Percentiles rank a stretch among this genome's conserved stretches.
Conservation (phyloP, 2,113 vertebrate species). For the Diphyllodes magnificus region DNA sequence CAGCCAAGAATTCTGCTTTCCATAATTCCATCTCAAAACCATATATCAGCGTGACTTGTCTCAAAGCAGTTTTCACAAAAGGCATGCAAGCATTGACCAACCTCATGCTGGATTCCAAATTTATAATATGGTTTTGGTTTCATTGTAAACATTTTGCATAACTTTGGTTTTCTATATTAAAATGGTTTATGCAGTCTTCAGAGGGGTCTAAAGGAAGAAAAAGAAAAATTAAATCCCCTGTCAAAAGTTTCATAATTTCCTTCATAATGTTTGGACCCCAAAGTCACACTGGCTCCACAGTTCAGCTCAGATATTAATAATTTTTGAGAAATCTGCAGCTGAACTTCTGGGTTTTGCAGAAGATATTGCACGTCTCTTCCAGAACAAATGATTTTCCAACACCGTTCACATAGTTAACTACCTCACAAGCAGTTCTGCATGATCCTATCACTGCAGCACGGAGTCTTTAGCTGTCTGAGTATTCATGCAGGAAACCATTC, state of each 20-base stretch:
- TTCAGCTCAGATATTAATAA: not conserved
- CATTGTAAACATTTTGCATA: not conserved
- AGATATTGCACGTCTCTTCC: not conserved
- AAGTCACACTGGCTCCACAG: not conserved
- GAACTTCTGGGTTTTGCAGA: not conserved
- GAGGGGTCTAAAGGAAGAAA: not conserved
- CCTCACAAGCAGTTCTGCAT: not conserved
- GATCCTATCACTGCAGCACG: not conserved
- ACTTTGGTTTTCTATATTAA: not conserved
- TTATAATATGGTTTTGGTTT: constrained; percentile 23
- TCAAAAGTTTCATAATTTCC: not conserved
- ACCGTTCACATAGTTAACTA: not conserved
- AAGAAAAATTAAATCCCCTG: not conserved
- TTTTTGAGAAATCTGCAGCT: not conserved
- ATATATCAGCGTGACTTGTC: not conserved
- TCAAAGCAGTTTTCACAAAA: not conserved
- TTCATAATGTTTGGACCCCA: not conserved
- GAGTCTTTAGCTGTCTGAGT: not conserved
- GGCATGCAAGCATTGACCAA: not conserved
- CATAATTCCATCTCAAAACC: not conserved
- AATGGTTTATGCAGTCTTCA: not conserved
- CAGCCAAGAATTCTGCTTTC: not conserved
- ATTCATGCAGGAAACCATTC: not conserved
- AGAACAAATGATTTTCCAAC: not conserved
- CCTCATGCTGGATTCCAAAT: not conserved